A percentile compares a stretch with the other conserved stretches of the same genome.
phyloP scores from a whole-genome alignment of 2,888 invertebrate species.

The Pyrgus malvae region DNA sequence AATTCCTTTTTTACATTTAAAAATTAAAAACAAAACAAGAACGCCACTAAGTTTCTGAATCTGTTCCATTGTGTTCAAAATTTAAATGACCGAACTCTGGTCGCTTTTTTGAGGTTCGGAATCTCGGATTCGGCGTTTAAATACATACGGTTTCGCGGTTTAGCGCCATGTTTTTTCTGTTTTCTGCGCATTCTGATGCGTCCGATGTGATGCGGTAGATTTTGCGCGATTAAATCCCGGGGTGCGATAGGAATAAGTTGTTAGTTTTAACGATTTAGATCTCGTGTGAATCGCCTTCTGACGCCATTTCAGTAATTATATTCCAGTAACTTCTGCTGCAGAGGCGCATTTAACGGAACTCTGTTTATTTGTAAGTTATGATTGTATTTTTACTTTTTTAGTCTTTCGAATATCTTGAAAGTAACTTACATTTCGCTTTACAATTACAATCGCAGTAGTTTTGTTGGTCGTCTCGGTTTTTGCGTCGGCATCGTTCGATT shows the following conservation, averaged over 20 bases:
- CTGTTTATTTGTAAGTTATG: no score
- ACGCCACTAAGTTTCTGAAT: constrained; percentile 55
- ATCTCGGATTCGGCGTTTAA: constrained; percentile 79
- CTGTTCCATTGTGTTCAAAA: constrained; percentile 82
- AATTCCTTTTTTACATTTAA: constrained; percentile 73
- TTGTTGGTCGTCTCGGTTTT: constrained; percentile 30
- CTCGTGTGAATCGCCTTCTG: constrained; percentile 27
- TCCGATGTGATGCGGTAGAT: constrained; percentile 69
- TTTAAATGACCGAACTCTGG: constrained; percentile 74
- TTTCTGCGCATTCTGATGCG: constrained; percentile 77
- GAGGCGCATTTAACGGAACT: no score
- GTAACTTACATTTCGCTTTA: constrained; percentile 9
- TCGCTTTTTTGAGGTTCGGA: constrained; percentile 70
- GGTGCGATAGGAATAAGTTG: constrained; percentile 75
- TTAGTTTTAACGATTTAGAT: constrained; percentile 72
- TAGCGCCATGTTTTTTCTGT: constrained; percentile 82
- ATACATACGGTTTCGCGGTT: constrained; percentile 80
- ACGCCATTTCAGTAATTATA: constrained; percentile 23
- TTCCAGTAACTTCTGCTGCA: constrained; percentile 15
- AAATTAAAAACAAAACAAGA: constrained; percentile 72
- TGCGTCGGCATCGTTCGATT: constrained; percentile 48
- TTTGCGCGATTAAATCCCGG: constrained; percentile 72
- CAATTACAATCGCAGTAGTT: constrained; percentile 23
- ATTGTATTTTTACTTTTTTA: not conserved
- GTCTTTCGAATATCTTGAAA: no score